phyloP scores from a whole-genome alignment of 2,113 vertebrate genomes.

The Anolis sagrei region DNA sequence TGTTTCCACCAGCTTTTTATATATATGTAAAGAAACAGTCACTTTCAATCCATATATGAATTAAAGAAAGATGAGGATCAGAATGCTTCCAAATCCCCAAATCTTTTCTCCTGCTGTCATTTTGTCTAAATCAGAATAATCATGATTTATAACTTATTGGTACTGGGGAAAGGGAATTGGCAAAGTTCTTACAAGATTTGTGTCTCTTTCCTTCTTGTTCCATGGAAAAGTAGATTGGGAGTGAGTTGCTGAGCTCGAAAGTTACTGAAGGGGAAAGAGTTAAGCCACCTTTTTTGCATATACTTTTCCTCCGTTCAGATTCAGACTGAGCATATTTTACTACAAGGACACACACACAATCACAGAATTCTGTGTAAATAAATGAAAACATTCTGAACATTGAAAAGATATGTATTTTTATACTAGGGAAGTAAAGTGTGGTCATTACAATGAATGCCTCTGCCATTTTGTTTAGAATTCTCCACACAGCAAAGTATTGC shows the following conservation, averaged over 20 bases:
- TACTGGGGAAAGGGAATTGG: background rate
- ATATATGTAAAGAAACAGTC: too few relatives aligned
- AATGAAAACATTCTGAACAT: background rate
- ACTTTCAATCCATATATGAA: too few relatives aligned
- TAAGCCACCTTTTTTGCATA: background rate
- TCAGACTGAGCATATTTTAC: background rate
- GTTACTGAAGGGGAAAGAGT: background rate
- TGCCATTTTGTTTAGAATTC: conserved; percentile 25
- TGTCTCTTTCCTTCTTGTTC: background rate
- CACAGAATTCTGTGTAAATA: background rate
- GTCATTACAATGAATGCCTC: conserved; percentile 1
- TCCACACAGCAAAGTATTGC: background rate
- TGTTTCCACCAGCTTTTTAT: too few relatives aligned
- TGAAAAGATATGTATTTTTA: background rate
- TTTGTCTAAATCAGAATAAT: background rate
- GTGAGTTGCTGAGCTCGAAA: background rate
- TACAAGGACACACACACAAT: background rate
- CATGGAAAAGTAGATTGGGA: background rate
- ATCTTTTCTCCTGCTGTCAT: background rate
- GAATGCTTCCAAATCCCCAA: too few relatives aligned
- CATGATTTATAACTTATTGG: background rate
- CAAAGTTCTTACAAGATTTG: background rate
- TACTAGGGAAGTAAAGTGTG: conserved; percentile 3
- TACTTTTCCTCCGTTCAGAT: background rate
- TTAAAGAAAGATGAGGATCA: too few relatives aligned